Conservation (phyloP, 2,797 vertebrate species). For the Xenopus petersii region DNA sequence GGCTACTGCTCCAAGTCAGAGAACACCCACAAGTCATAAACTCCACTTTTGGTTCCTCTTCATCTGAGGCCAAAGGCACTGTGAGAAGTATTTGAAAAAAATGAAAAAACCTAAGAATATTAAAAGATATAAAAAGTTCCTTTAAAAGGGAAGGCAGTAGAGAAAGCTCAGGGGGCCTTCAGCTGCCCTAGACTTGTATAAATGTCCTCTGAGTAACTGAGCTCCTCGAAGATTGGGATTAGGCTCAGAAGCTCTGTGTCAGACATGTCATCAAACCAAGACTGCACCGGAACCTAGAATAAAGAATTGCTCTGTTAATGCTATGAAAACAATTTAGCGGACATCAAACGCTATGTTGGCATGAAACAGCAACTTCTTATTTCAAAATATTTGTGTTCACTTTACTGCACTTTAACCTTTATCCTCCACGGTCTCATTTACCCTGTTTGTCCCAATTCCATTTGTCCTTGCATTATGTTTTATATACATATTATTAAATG, state of each 20-base stretch:
- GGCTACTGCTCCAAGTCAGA: neutral
- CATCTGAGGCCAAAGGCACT: constrained; percentile 63
- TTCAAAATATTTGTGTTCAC: no score
- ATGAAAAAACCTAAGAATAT: constrained; percentile 15
- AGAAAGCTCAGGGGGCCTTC: constrained; percentile 67
- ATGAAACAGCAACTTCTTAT: no score
- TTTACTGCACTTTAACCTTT: no score
- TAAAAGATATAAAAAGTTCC: constrained; percentile 51
- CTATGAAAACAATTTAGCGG: neutral
- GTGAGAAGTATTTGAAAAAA: constrained; percentile 35
- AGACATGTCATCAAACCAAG: constrained; percentile 89
- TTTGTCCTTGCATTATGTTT: no score
- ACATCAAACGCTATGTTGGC: neutral
- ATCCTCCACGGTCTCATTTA: no score
- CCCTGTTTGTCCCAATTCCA: no score
- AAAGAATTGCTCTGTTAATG: neutral
- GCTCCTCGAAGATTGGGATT: constrained; percentile 86
- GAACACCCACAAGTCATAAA: constrained; percentile 2
- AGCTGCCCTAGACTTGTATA: constrained; percentile 82
- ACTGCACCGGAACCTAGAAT: constrained; percentile 82
- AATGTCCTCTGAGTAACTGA: constrained; percentile 81
- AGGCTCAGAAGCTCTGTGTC: constrained; percentile 87
- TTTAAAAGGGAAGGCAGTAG: constrained; percentile 47
- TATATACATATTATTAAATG: no score
- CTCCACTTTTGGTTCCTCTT: constrained; percentile 43